phyloP scores from a whole-genome alignment of 2,113 vertebrate species.

The Notarius quadriscutis region DNA sequence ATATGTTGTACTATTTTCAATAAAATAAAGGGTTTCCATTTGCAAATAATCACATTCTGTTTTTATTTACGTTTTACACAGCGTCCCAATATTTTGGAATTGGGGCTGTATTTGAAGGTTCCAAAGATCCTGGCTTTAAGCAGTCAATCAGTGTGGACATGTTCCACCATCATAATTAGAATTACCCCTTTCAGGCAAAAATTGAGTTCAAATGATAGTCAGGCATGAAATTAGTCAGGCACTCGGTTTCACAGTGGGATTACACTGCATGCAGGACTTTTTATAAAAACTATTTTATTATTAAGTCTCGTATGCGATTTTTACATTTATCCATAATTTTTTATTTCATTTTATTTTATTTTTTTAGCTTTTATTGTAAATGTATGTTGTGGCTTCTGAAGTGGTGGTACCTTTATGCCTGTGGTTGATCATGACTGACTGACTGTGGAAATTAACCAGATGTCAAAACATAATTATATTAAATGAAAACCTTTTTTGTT shows the following conservation, averaged over 20 bases:
- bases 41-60: too few species aligned
- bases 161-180: slow-evolving; percentile 17
- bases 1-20: too few species aligned
- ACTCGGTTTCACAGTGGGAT: background rate
- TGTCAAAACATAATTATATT: background rate
- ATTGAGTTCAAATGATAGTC: background rate
- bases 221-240: slow-evolving; percentile 4
- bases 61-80: too few species aligned
- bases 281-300: background rate
- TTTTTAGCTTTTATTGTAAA: background rate
- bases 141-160: background rate
- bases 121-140: slow-evolving; percentile 1
- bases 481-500: background rate
- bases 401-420: background rate
- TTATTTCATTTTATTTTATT: background rate
- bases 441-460: background rate
- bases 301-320: background rate
- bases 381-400: background rate
- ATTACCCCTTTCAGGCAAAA: slow-evolving; percentile 3
- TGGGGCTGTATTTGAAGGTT: too few species aligned
- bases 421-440: background rate
- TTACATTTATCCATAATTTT: background rate
- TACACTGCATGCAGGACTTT: background rate
- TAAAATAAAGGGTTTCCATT: too few species aligned
- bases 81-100: too few species aligned